Evolutionary conservation across 2,888 invertebrate species (phyloP).

Genomic region (Sycophila texana): DNA sequence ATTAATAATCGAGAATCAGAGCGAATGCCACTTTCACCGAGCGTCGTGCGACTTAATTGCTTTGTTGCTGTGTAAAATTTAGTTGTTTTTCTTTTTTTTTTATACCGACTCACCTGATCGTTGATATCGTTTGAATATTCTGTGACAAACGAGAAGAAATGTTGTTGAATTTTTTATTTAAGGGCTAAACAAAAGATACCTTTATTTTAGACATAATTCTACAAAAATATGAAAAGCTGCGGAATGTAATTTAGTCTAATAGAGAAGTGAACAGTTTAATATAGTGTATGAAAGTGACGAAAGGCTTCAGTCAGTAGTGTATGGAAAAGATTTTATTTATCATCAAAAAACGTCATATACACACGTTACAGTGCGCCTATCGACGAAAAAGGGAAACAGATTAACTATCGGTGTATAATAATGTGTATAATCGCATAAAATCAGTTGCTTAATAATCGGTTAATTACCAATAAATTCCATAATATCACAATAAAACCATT

Average conservation of each 20-base stretch:
- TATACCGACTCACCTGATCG: conserved; percentile 1
- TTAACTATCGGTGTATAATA: conserved; percentile 70
- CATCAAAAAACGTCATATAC: conserved; percentile 72
- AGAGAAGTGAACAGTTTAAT: conserved; percentile 8
- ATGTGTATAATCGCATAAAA: conserved; percentile 73
- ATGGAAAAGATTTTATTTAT: conserved; percentile 73
- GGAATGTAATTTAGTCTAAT: conserved; percentile 5
- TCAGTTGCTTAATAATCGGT: conserved; percentile 70
- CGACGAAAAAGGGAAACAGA: conserved; percentile 70
- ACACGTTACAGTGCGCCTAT: conserved; percentile 71
- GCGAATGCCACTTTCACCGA: conserved; percentile 47
- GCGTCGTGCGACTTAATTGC: conserved; percentile 23
- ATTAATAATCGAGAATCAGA: conserved; percentile 37
- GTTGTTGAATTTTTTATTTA: not conserved
- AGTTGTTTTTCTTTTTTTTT: too few relatives aligned
- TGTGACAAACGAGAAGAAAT: too few relatives aligned
- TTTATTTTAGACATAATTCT: conserved; percentile 42
- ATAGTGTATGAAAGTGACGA: conserved; percentile 8
- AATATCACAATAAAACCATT: conserved; percentile 72
- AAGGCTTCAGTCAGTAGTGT: conserved; percentile 58
- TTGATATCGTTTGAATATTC: not conserved
- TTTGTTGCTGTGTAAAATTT: conserved; percentile 21
- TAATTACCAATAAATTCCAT: conserved; percentile 72
- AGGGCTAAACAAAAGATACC: conserved; percentile 13
- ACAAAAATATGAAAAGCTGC: conserved; percentile 30